These are phyloP conservation scores for Paedocypris sp. DNA, from an alignment of 2,113 vertebrate genomes.

Conservation along the genomic window DNA sequence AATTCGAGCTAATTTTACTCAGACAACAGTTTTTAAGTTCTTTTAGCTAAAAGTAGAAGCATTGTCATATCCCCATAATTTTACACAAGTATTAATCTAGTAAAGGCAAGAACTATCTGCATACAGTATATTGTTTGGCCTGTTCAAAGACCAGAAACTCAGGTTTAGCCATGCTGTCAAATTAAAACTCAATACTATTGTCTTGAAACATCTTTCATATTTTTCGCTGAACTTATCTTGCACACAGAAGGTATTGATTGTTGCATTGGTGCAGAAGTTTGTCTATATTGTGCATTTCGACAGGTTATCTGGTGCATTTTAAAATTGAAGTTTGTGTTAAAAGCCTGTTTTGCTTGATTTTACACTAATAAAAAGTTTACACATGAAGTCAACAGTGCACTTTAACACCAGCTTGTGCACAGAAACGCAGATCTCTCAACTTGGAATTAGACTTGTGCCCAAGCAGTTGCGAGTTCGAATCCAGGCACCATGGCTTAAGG, in stretches of 20 bases:
- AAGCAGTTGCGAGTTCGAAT: too few relatives aligned
- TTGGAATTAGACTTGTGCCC: too few relatives aligned
- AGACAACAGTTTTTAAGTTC: too few relatives aligned
- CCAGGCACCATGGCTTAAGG: too few relatives aligned
- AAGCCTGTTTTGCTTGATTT: too few relatives aligned
- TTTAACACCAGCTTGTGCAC: too few relatives aligned
- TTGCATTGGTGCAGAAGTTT: background rate
- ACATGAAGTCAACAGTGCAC: too few relatives aligned
- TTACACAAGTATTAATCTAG: conserved; percentile 17
- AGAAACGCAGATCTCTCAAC: too few relatives aligned
- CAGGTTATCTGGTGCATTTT: background rate
- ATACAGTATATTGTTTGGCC: background rate
- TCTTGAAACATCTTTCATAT: background rate
- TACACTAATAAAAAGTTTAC: too few relatives aligned
- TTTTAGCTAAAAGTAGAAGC: too few relatives aligned
- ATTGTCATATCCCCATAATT: conserved; percentile 17
- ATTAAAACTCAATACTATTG: background rate
- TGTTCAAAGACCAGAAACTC: conserved; percentile 3
- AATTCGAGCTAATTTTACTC: too few relatives aligned
- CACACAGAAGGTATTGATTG: background rate
- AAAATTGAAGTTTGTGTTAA: too few relatives aligned
- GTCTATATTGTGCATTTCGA: background rate
- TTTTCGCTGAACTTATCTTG: background rate
- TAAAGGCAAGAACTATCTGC: background rate
- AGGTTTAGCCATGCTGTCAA: background rate